phyloP scores from a whole-genome alignment of 2,888 invertebrate species.

The Acanthosepion lycidas region DNA sequence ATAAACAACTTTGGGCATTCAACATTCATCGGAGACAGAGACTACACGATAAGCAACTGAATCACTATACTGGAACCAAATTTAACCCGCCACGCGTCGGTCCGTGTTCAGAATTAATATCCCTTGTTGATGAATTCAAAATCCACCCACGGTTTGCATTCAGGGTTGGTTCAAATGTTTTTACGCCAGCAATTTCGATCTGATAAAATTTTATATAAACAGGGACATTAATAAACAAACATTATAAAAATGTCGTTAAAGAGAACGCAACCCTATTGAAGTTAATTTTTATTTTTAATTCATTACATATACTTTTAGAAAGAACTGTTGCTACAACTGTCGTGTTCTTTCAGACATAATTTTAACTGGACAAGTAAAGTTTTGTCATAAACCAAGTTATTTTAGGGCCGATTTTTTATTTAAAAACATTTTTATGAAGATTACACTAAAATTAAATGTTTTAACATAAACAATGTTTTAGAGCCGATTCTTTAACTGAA shows the following conservation, averaged over 20 bases:
- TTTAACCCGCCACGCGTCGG: neutral
- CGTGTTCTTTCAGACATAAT: too few relatives aligned
- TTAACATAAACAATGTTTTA: too few relatives aligned
- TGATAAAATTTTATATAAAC: neutral
- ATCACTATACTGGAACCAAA: neutral
- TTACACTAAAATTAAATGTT: too few relatives aligned
- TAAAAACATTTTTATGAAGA: too few relatives aligned
- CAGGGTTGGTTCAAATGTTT: neutral
- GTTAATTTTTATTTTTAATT: neutral
- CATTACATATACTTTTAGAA: neutral
- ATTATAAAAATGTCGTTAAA: neutral
- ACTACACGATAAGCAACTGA: neutral
- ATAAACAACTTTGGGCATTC: neutral
- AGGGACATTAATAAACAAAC: neutral
- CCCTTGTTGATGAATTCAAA: neutral
- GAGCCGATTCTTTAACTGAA: too few relatives aligned
- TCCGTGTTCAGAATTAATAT: neutral
- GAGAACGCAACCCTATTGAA: neutral
- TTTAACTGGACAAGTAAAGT: too few relatives aligned
- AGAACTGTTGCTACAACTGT: too few relatives aligned
- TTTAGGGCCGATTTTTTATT: too few relatives aligned
- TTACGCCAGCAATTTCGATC: neutral
- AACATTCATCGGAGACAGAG: neutral
- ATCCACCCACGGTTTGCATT: neutral
- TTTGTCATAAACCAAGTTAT: too few relatives aligned